Base-by-base conservation (phyloP, 2,113 vertebrate species). In the Choloepus hoffmanni region DNA sequence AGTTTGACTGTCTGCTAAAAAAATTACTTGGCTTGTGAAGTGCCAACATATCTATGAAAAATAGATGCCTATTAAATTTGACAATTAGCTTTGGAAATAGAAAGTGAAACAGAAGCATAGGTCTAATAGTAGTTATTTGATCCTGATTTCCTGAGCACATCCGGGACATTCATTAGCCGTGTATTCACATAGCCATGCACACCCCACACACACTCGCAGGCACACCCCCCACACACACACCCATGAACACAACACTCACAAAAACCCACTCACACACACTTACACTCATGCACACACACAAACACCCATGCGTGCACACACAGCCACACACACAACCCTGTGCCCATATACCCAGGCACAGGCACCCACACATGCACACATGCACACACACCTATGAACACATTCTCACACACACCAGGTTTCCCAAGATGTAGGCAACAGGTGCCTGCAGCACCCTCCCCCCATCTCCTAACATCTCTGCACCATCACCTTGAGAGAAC, bases 41-140 rank as follows among this genome's bases (percentile, higher is more conserved):
- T 97, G 95, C 94, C 93, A 96, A 89, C 78, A 74, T 48, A 76
- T 53, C 89, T 88, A 58, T 67, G 95, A 94, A 91, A 97, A 97
- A 81, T 89, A 91, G 89, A 94, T 86, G 95, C 93, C 67, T 67
- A 23, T 94, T 96, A 92, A 89, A 89, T 86, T 77, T 60, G 96
- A 96, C 95, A 96, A 93, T 96, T 94, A 94, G 95, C 93, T 96
- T 89, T 89, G 92, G 97, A 94, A 92, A n/a, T 33, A 63, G 83
- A 89, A 78, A 95, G 85, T 82, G 91, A 91, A 96, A 94, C 92
- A 91, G 95, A 96, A 95, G 79, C 91, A 43, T 3, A 50, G 65
- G 36, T 89, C 92, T 91, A 85, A 93, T 89, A 93, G 91, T 70
- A 30, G 33, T 94, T 36, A 86, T 81, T 79, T 81, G 95, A 92